Evolutionary conservation across 1,140 invertebrate genomes (phyloP).

Genomic region (Drosophila pachea): DNA sequence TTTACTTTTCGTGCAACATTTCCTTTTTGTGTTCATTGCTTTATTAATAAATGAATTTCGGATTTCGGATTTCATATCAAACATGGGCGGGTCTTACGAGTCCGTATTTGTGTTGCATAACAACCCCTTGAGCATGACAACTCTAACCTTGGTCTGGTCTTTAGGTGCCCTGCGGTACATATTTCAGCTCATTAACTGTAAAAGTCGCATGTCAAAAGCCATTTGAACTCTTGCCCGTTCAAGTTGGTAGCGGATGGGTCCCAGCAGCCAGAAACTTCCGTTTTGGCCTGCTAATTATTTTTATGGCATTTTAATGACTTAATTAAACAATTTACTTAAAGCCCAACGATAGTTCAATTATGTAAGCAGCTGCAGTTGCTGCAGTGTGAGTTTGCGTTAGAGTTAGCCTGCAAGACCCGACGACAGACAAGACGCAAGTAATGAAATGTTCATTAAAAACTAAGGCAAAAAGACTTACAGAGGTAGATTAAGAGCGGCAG

Average conservation of each 20-base stretch:
- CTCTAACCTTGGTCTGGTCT: constrained; percentile 9
- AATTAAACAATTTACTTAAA: constrained; percentile 74
- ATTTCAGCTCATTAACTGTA: constrained; percentile 38
- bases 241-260: constrained; percentile 12
- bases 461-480: constrained; percentile 33
- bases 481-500: constrained; percentile 25
- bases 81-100: neutral
- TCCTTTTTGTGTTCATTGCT: too few relatives aligned
- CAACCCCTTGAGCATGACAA: neutral
- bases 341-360: constrained; percentile 65
- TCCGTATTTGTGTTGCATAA: constrained; percentile 11
- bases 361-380: constrained; percentile 55
- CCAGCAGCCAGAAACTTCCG: constrained; percentile 30
- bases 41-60: too few relatives aligned
- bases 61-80: neutral
- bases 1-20: too few relatives aligned
- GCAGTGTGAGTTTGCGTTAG: neutral
- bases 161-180: constrained; percentile 10
- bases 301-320: constrained; percentile 74
- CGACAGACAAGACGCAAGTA: constrained; percentile 60
- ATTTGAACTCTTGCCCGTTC: constrained; percentile 45
- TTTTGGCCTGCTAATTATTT: constrained; percentile 64
- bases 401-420: neutral
- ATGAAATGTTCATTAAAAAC: constrained; percentile 73
- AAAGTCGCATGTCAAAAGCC: constrained; percentile 67